Conservation (phyloP, 2,888 invertebrate species). For the Himalopsyche anomala region DNA sequence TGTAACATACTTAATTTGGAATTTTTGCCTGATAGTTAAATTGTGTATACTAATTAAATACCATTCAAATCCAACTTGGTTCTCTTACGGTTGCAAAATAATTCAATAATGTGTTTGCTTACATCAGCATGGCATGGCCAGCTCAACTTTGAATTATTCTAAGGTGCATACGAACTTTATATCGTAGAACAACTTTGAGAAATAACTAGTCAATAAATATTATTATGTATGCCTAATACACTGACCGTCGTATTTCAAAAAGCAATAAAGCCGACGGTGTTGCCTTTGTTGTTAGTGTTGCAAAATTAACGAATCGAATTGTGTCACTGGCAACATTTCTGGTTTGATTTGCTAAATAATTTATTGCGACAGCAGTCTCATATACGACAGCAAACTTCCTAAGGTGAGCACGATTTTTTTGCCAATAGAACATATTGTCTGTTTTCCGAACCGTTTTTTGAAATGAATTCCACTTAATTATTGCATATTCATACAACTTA, state of each 20-base stretch:
- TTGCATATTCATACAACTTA: too few relatives aligned
- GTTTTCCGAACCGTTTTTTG: neutral
- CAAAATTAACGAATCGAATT: conserved; percentile 42
- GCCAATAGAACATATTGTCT: neutral
- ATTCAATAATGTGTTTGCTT: too few relatives aligned
- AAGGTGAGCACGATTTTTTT: conserved; percentile 28
- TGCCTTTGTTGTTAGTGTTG: conserved; percentile 16
- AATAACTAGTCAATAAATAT: too few relatives aligned
- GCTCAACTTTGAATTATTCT: too few relatives aligned
- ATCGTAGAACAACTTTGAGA: too few relatives aligned
- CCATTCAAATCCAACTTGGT: too few relatives aligned
- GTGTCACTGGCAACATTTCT: conserved; percentile 51
- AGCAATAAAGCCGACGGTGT: neutral
- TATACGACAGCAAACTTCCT: conserved; percentile 12
- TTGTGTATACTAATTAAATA: too few relatives aligned
- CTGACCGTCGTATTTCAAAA: neutral
- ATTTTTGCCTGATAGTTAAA: too few relatives aligned
- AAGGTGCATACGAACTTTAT: too few relatives aligned
- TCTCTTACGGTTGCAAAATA: too few relatives aligned
- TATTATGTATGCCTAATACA: neutral
- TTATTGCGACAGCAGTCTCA: conserved; percentile 33
- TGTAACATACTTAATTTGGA: too few relatives aligned
- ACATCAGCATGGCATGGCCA: too few relatives aligned
- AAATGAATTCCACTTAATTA: neutral
- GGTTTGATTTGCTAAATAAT: conserved; percentile 54